phyloP scores from a whole-genome alignment of 2,888 invertebrate genomes.

The Ptychoptera contaminata region DNA sequence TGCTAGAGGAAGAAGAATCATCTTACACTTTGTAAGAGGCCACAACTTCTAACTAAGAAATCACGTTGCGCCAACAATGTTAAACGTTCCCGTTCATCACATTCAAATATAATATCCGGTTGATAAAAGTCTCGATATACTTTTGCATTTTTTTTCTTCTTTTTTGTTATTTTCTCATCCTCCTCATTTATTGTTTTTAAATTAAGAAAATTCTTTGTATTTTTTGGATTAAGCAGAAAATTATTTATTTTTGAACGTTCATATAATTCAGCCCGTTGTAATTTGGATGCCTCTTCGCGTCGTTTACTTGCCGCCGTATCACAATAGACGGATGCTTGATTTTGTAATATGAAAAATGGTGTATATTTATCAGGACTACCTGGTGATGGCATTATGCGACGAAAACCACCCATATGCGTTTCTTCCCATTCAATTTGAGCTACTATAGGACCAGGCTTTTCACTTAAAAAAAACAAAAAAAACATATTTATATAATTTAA shows the following conservation, averaged over 20 bases:
- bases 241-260: slow-evolving; percentile 10
- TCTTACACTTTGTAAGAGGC: slow-evolving; percentile 46
- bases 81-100: slow-evolving; percentile 56
- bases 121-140: not conserved
- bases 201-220: slow-evolving; percentile 21
- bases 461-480: too few species aligned
- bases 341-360: slow-evolving; percentile 53
- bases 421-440: slow-evolving; percentile 58
- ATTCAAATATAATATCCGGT: slow-evolving; percentile 24
- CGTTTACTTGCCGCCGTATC: slow-evolving; percentile 63
- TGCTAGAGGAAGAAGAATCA: not conserved
- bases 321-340: slow-evolving; percentile 45
- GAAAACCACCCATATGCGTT: slow-evolving; percentile 58
- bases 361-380: slow-evolving; percentile 44
- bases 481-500: too few species aligned
- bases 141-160: slow-evolving; percentile 17
- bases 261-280: slow-evolving; percentile 44
- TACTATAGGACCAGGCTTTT: slow-evolving; percentile 5
- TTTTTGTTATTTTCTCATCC: slow-evolving; percentile 19
- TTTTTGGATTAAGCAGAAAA: slow-evolving; percentile 17
- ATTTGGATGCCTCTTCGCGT: slow-evolving; percentile 55
- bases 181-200: not conserved
- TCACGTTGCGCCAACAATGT: slow-evolving; percentile 49
- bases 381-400: slow-evolving; percentile 46
- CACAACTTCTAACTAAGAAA: slow-evolving; percentile 50